Conservation (phyloP, 2,113 vertebrate genomes). For the Platichthys flesus region DNA sequence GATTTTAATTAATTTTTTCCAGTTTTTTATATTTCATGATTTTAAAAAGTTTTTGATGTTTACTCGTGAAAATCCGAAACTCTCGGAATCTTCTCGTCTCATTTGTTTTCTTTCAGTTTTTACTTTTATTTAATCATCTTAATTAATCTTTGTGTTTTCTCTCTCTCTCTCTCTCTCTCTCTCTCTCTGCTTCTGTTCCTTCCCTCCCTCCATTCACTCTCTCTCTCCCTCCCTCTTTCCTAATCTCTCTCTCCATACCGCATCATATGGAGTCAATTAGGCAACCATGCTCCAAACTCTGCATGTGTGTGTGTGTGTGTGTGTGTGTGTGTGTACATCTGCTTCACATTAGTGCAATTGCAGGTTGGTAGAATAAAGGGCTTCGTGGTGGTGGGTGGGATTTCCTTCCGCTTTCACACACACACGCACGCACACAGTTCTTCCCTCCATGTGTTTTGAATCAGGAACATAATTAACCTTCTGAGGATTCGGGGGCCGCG, state of each 20-base stretch:
- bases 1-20: background rate
- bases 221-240: constrained; percentile 8
- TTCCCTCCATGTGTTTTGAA: constrained; percentile 79
- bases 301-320: constrained; percentile 74
- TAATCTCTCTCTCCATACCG: constrained; percentile 32
- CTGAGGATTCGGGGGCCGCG: constrained; percentile 77
- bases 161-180: background rate
- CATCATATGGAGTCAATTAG: constrained; percentile 94
- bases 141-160: background rate
- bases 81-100: background rate
- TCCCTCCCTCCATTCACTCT: constrained; percentile 9
- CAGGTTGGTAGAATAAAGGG: constrained; percentile 94
- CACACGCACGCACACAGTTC: constrained; percentile 49
- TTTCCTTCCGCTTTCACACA: constrained; percentile 90
- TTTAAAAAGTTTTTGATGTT: no score
- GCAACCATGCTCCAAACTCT: constrained; percentile 87
- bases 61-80: no score
- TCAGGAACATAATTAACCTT: constrained; percentile 85
- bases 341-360: constrained; percentile 91
- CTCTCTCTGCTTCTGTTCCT: background rate
- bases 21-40: background rate
- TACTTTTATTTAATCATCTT: background rate
- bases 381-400: constrained; percentile 92
- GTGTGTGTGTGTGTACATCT: constrained; percentile 89
- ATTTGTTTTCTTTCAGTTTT: background rate